Evolutionary conservation across 2,888 invertebrate genomes (phyloP).

Genomic region (Philereme transversata): DNA sequence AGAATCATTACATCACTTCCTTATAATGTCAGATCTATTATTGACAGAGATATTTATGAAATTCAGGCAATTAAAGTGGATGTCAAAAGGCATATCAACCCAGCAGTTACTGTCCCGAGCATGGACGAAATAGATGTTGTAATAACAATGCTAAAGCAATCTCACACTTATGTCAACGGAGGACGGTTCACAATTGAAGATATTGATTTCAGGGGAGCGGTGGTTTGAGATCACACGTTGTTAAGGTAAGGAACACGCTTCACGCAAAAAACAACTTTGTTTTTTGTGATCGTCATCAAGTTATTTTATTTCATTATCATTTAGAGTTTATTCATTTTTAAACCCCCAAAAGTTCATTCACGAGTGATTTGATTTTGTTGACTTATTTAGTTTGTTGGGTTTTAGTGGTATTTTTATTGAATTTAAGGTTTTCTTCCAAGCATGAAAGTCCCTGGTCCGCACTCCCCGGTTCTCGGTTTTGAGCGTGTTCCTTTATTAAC

Average conservation of each 20-base stretch:
- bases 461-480: slow-evolving; percentile 19
- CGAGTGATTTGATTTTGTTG: slow-evolving; percentile 19
- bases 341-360: slow-evolving; percentile 18
- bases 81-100: slow-evolving; percentile 44
- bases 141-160: slow-evolving; percentile 66
- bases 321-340: slow-evolving; percentile 23
- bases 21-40: too few relatives aligned
- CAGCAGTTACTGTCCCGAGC: slow-evolving; percentile 76
- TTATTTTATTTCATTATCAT: slow-evolving; percentile 25
- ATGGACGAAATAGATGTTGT: slow-evolving; percentile 74
- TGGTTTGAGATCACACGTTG: slow-evolving; percentile 68
- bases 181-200: slow-evolving; percentile 54
- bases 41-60: not conserved
- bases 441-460: slow-evolving; percentile 18
- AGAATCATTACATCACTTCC: too few relatives aligned
- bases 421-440: slow-evolving; percentile 26
- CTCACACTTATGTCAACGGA: slow-evolving; percentile 39
- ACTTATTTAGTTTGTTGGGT: slow-evolving; percentile 18
- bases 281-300: slow-evolving; percentile 25
- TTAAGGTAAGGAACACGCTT: slow-evolving; percentile 76
- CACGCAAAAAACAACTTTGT: slow-evolving; percentile 43
- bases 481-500: slow-evolving; percentile 34
- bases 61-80: not conserved
- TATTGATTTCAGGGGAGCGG: slow-evolving; percentile 81
- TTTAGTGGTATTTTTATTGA: slow-evolving; percentile 18